Evolutionary conservation across 2,797 vertebrate species (phyloP).

Genomic region (Chelon labrosus): DNA sequence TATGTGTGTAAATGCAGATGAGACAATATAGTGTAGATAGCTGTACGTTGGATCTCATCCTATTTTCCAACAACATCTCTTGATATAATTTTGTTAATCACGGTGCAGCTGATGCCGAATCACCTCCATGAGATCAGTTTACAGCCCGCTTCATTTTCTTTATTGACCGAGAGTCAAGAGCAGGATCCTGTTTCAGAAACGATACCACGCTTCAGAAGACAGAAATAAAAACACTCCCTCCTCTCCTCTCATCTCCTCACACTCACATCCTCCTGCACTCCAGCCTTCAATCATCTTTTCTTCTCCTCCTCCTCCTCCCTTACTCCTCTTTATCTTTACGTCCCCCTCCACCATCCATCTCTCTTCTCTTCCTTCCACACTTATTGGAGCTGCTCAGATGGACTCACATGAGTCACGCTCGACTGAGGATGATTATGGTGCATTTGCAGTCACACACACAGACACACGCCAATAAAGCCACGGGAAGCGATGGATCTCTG

Average conservation of each 20-base stretch:
- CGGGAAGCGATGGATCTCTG: constrained; percentile 44
- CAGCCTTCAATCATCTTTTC: neutral
- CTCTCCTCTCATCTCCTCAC: neutral
- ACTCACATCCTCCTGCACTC: no score
- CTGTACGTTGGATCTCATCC: no score
- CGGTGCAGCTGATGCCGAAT: neutral
- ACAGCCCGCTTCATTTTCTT: neutral
- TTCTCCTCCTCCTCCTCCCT: neutral
- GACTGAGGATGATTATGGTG: constrained; percentile 40
- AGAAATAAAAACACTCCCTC: constrained; percentile 10
- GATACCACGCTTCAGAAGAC: constrained; percentile 4
- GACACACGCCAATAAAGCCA: constrained; percentile 32
- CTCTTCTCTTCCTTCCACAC: neutral
- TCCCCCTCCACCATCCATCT: neutral
- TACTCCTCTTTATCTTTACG: neutral
- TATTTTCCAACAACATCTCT: no score
- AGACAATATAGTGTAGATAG: no score
- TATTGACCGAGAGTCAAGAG: neutral
- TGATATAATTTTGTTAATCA: no score
- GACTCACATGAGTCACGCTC: constrained; percentile 34
- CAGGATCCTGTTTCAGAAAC: constrained; percentile 15
- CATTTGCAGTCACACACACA: constrained; percentile 5
- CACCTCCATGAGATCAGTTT: neutral
- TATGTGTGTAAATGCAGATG: no score
- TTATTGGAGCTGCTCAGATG: constrained; percentile 15